Evolutionary conservation across 64 coral and sea anemone species (phyloP), one percentile per base, ranked within the genome.

Genomic region (Stylophora pistillata): DNA sequence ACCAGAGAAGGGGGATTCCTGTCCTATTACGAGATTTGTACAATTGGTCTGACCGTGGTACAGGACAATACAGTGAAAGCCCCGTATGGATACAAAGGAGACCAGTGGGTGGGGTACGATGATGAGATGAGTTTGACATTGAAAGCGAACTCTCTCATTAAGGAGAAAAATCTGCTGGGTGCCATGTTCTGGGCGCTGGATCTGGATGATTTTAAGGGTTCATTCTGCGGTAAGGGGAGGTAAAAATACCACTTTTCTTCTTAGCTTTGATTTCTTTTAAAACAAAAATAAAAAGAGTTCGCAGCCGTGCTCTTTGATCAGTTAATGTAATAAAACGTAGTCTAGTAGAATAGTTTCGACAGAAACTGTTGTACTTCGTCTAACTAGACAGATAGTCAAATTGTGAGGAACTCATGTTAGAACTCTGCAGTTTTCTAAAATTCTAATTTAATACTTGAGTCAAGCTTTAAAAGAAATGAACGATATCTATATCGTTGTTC

Each of bases 131-230:
- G 95, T 58, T 63, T 98, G 88, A 74, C 29, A 53, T 47, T 82
- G 41, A 93, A 98, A 56, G 82, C 88, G 7, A 74, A 87, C 11
- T 30, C 72, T 12, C 65, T 98, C 6, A 93, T 98, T 53, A 94
- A 98, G 52, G 72, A 56, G 55, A 89, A 91, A n/a, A 81, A 72
- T 63, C 78, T 98, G 26, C 88, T 88, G 30, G 91, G 95, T 23
- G 95, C 95, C 17, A 98, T 98, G 95, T 94, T 98, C 54, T 98
- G 95, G 95, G 95, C 95, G 1, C 76, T 98, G 15, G 95, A 98
- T 91, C 72, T 98, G 52, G 95, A 98, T 26, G 95, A 98, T 76
- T 98, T 98, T 47, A 80, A 55, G 12, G 87, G 87, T 18, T 57
- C 62, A 55, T 52, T 74, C 25, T 89, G 91, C 31, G 56, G 81